Base-by-base conservation (phyloP, 2,888 invertebrate species). In the Sympetrum striolatum region DNA sequence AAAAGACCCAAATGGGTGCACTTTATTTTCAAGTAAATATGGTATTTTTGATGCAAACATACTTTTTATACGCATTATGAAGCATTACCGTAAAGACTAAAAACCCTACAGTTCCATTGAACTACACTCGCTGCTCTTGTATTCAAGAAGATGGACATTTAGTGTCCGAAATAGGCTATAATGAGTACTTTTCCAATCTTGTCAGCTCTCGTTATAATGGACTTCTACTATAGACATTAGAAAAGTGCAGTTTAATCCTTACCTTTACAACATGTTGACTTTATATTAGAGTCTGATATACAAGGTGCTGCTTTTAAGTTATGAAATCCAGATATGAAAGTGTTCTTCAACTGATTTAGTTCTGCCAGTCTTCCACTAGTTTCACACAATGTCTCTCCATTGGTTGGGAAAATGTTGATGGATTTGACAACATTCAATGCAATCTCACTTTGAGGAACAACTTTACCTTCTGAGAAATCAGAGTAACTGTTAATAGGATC, bases 401-500 rank as follows among this genome's bases (percentile, higher is more conserved):
- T 86, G 3, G 37, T n/a, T 8, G 86, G 58, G 10, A 86, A 37
- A 58, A 86, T 64, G 37, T 60, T 22, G 8, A 86, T 60, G 12
- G 86, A 86, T n/a, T 86, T 86, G 58, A 86, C 86, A 60, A 86
- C 60, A 60, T 86, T 60, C 31, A 86, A 60, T 12, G 58, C 35
- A 22, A 86, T 39, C 22, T 86, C 60, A 64, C 60, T 60, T 58
- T 60, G 86, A 86, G 86, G 60, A 86, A 60, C 86, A 25, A 60
- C 37, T 60, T 60, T 60, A 60, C n/a, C 35, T 2, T 60, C 37
- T 37, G 58, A 58, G 31, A 53, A 53, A 39, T 86, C 86, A 37
- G 60, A 35, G 37, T 22, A 86, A 60, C 60, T 86, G 64, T 86
- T 86, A 12, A 64, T 37, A 37, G 60, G 86, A 14, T 86, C 64